Percentiles rank a stretch among this genome's conserved stretches.
Conservation (phyloP, 2,113 vertebrate species). For the Pomatorhinus ruficollis region DNA sequence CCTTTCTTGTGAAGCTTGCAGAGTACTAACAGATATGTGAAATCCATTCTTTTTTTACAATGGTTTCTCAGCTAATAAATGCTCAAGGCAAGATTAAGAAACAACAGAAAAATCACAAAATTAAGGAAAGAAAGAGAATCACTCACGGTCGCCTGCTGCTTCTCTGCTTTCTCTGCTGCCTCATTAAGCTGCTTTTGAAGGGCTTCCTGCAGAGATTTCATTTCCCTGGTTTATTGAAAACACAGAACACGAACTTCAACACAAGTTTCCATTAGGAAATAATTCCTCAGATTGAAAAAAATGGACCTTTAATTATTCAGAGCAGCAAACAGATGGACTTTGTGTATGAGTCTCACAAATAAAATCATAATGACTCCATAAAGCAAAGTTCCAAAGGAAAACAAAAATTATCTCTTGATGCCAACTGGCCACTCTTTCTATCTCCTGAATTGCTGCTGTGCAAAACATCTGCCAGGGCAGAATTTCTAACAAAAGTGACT, state of each 20-base stretch:
- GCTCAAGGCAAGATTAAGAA: not conserved
- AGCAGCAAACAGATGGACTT: not conserved
- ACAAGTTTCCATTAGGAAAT: not conserved
- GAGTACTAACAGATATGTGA: not conserved
- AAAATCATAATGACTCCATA: not conserved
- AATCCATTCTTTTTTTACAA: not conserved
- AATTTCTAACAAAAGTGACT: slow-evolving; percentile 1
- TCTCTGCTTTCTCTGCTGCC: slow-evolving; percentile 89
- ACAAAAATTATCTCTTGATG: not conserved
- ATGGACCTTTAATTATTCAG: slow-evolving; percentile 1
- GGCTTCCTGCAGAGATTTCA: slow-evolving; percentile 94
- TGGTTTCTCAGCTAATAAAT: not conserved
- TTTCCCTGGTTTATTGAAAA: slow-evolving; percentile 83
- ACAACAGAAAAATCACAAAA: not conserved
- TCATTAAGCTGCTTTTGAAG: slow-evolving; percentile 97
- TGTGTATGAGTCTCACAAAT: not conserved
- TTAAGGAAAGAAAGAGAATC: not conserved
- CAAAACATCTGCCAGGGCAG: slow-evolving; percentile 11
- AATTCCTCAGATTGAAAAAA: not conserved
- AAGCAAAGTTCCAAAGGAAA: not conserved
- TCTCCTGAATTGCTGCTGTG: not conserved
- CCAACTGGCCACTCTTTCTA: not conserved
- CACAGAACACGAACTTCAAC: slow-evolving; percentile 52
- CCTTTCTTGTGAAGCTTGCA: not conserved
- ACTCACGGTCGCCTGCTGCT: slow-evolving; percentile 96